Evolutionary conservation across 2,113 vertebrate species (phyloP).

Genomic region (Macroglossus sobrinus): DNA sequence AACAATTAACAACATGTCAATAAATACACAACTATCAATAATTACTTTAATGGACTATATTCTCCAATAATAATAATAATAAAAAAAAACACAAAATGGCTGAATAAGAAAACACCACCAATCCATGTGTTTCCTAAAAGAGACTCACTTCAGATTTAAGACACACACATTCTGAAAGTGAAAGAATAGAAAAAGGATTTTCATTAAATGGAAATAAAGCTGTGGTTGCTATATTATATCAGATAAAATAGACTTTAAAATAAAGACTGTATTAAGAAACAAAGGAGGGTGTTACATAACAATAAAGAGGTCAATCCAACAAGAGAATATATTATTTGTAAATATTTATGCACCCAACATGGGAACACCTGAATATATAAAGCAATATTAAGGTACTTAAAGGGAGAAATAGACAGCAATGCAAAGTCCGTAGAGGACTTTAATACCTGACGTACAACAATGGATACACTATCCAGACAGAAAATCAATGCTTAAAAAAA

Average conservation of each 20-base stretch:
- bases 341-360: not conserved
- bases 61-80: not conserved
- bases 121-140: not conserved
- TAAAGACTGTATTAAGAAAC: not conserved
- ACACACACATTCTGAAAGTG: not conserved
- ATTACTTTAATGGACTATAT: not conserved
- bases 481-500: not conserved
- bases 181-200: not conserved
- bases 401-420: not conserved
- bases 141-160: not conserved
- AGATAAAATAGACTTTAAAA: not conserved
- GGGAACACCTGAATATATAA: not conserved
- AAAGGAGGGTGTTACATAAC: not conserved
- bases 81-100: not conserved
- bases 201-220: not conserved
- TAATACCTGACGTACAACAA: not conserved
- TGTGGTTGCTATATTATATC: not conserved
- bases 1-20: not conserved
- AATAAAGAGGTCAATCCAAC: not conserved
- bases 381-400: not conserved
- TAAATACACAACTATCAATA: not conserved
- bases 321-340: not conserved
- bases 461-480: not conserved
- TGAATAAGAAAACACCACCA: not conserved
- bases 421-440: not conserved